These are phyloP conservation scores for Habroteleia sp. DNA, from an alignment of 2,888 invertebrate species.

Conservation along the genomic window DNA sequence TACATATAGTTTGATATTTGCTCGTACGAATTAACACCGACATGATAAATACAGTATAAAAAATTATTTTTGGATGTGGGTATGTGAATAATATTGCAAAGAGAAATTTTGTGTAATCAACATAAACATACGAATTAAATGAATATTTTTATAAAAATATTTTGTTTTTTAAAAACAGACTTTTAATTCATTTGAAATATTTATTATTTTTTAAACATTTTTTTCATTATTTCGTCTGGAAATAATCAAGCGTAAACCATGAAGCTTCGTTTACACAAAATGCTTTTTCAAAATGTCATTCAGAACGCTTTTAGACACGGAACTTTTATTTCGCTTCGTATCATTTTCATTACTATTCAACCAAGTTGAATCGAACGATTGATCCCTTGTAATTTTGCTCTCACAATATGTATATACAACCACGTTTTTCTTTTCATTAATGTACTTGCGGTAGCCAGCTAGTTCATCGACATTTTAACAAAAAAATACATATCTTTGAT, in stretches of 20 bases:
- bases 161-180: no score
- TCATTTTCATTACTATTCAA: slow-evolving; percentile 55
- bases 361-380: slow-evolving; percentile 39
- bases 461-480: slow-evolving; percentile 18
- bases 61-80: slow-evolving; percentile 20
- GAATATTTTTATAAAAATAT: no score
- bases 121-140: no score
- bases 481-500: slow-evolving; percentile 38
- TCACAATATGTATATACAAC: slow-evolving; percentile 26
- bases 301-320: slow-evolving; percentile 6
- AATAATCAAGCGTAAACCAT: slow-evolving; percentile 6
- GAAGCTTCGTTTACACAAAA: slow-evolving; percentile 1
- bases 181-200: no score
- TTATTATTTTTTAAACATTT: no score
- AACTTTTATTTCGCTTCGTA: slow-evolving; percentile 50
- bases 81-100: no score
- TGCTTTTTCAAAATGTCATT: slow-evolving; percentile 17
- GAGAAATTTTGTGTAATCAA: no score
- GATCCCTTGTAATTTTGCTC: slow-evolving; percentile 47
- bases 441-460: slow-evolving; percentile 20
- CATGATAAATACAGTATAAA: slow-evolving; percentile 1
- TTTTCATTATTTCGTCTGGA: not conserved
- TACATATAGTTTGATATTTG: slow-evolving; percentile 20
- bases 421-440: slow-evolving; percentile 48
- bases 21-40: slow-evolving; percentile 20